Conservation (phyloP, 1,140 invertebrate species). For the Drosophila aff. region DNA sequence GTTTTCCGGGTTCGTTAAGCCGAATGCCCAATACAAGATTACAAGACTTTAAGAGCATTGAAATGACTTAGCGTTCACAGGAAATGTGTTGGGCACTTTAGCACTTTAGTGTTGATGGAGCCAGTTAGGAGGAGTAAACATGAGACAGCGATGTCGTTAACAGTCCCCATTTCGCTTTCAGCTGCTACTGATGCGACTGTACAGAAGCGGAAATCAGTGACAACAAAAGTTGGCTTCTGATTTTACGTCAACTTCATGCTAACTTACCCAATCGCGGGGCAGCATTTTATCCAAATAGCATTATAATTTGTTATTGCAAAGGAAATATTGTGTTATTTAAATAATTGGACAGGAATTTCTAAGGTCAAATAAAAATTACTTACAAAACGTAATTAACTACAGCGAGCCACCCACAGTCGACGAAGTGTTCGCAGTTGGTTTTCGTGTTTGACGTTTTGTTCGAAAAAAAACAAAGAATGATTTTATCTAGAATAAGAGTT, state of each 20-base stretch:
- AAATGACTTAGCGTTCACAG: not conserved
- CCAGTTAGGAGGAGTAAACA: not conserved
- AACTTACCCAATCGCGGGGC: not conserved
- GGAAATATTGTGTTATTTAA: not conserved
- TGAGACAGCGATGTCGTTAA: not conserved
- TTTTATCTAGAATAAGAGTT: not conserved
- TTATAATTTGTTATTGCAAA: not conserved
- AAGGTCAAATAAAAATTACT: not conserved
- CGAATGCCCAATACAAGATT: too few relatives aligned
- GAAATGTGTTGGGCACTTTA: not conserved
- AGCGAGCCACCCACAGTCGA: not conserved
- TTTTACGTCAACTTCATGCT: slow-evolving; percentile 5
- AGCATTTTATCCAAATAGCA: not conserved
- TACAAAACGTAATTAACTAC: not conserved
- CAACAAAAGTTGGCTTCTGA: slow-evolving; percentile 2
- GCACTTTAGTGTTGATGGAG: not conserved
- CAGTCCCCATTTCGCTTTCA: not conserved
- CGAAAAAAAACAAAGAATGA: not conserved
- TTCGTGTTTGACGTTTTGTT: not conserved
- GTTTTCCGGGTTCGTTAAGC: too few relatives aligned
- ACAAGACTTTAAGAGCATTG: too few relatives aligned
- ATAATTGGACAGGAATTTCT: not conserved
- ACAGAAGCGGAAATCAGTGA: not conserved
- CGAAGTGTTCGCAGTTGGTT: not conserved
- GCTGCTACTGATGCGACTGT: not conserved